These are phyloP conservation scores for Polydrusus cervinus DNA, from an alignment of 2,888 invertebrate genomes.

Conservation along the genomic window DNA sequence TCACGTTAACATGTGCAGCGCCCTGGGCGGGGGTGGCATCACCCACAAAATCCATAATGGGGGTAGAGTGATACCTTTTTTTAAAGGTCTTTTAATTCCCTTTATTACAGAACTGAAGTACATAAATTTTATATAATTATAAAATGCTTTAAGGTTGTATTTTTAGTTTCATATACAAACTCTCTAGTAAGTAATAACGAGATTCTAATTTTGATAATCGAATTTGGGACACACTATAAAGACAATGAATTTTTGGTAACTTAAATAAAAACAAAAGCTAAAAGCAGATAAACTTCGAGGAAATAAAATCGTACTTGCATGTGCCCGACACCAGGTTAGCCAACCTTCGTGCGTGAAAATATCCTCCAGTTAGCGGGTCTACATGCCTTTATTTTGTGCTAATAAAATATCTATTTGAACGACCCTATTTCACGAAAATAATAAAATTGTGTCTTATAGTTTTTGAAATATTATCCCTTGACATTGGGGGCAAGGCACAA, in stretches of 20 bases:
- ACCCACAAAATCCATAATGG: too few relatives aligned
- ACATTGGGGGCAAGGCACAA: slow-evolving; percentile 23
- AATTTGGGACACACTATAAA: not conserved
- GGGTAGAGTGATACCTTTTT: too few relatives aligned
- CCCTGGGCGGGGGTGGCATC: too few relatives aligned
- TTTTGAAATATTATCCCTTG: slow-evolving; percentile 33
- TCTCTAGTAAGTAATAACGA: too few relatives aligned
- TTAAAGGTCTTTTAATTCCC: too few relatives aligned
- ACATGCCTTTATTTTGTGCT: slow-evolving; percentile 43
- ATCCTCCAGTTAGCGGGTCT: slow-evolving; percentile 34
- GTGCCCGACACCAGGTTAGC: slow-evolving; percentile 46
- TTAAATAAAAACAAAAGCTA: slow-evolving; percentile 25
- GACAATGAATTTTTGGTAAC: slow-evolving; percentile 13
- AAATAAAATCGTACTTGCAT: slow-evolving; percentile 47
- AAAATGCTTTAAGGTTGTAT: too few relatives aligned
- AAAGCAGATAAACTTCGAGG: slow-evolving; percentile 31
- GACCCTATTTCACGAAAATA: slow-evolving; percentile 43
- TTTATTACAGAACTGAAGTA: too few relatives aligned
- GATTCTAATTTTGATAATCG: too few relatives aligned
- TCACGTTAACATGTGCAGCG: too few relatives aligned
- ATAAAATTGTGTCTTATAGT: slow-evolving; percentile 39
- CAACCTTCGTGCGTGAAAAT: slow-evolving; percentile 47
- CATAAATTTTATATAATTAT: too few relatives aligned
- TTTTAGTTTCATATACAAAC: too few relatives aligned
- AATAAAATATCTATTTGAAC: slow-evolving; percentile 51